Conservation (phyloP, 1,140 invertebrate species). For the Drosophila triauraria region DNA sequence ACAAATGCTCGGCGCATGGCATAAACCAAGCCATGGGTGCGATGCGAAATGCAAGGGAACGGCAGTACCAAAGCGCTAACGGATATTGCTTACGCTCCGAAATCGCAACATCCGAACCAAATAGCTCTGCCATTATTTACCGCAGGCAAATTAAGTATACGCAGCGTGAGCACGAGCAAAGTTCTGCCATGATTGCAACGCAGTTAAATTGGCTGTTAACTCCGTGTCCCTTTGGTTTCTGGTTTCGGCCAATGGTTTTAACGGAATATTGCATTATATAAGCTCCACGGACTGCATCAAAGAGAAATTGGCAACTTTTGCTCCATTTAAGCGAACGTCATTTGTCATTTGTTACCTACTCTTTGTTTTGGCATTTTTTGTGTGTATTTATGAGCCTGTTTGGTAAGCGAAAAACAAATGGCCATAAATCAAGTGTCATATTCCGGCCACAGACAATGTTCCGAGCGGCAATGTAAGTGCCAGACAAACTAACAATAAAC, state of each 20-base stretch:
- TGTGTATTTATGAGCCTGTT: slow-evolving; percentile 73
- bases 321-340: slow-evolving; percentile 16
- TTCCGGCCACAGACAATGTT: slow-evolving; percentile 49
- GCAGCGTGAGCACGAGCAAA: slow-evolving; percentile 47
- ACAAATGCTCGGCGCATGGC: slow-evolving; percentile 57
- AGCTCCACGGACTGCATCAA: slow-evolving; percentile 18
- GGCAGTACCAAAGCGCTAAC: slow-evolving; percentile 40
- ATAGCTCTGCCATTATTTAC: slow-evolving; percentile 54
- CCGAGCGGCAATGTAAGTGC: slow-evolving; percentile 21
- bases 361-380: slow-evolving; percentile 37
- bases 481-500: slow-evolving; percentile 27
- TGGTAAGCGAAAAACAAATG: slow-evolving; percentile 62
- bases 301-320: slow-evolving; percentile 14
- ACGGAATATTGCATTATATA: slow-evolving; percentile 25
- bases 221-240: slow-evolving; percentile 17
- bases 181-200: slow-evolving; percentile 16
- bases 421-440: slow-evolving; percentile 68
- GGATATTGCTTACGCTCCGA: slow-evolving; percentile 63
- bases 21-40: slow-evolving; percentile 59
- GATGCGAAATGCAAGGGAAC: slow-evolving; percentile 24
- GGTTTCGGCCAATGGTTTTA: slow-evolving; percentile 11
- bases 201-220: slow-evolving; percentile 27
- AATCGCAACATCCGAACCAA: slow-evolving; percentile 27
- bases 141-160: slow-evolving; percentile 66
- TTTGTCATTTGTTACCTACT: slow-evolving; percentile 26